Conservation (phyloP, 2,888 invertebrate species). For the Griposia aprilina region DNA sequence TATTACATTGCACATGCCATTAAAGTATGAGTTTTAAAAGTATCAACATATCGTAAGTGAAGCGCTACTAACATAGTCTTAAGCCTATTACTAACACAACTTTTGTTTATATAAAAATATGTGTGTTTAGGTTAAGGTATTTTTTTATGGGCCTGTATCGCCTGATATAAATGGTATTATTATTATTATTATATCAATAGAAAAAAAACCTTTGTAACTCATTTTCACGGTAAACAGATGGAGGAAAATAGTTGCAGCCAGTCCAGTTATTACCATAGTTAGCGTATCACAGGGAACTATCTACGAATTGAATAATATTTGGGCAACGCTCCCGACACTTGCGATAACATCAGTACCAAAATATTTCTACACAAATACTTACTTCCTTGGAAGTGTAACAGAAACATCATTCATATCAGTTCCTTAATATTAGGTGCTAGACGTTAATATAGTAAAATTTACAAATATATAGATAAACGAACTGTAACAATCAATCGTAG, state of each 20-base stretch:
- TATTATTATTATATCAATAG: too few relatives aligned
- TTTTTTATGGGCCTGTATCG: too few relatives aligned
- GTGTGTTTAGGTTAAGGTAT: too few relatives aligned
- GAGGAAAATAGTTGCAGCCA: slow-evolving; percentile 3
- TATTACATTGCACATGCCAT: background rate
- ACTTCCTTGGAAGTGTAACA: background rate
- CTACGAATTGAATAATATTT: slow-evolving; percentile 53
- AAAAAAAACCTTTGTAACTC: background rate
- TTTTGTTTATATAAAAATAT: too few relatives aligned
- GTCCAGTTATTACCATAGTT: slow-evolving; percentile 41
- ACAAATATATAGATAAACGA: too few relatives aligned
- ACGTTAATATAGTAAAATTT: background rate
- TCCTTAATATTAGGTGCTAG: background rate
- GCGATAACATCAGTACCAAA: slow-evolving; percentile 41
- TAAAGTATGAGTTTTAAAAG: background rate
- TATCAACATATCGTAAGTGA: background rate
- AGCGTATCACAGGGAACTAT: slow-evolving; percentile 51
- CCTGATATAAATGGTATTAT: too few relatives aligned
- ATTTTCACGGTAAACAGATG: slow-evolving; percentile 4
- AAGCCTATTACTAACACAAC: too few relatives aligned
- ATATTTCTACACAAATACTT: slow-evolving; percentile 2
- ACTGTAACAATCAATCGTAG: background rate
- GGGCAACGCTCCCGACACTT: slow-evolving; percentile 4
- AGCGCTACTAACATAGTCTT: too few relatives aligned
- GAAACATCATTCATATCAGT: background rate